A percentile compares a stretch with the other conserved stretches of the same genome.
These are phyloP conservation scores for Portunus trituberculatus DNA, from an alignment of 1,140 invertebrate species.

Conservation along the genomic window DNA sequence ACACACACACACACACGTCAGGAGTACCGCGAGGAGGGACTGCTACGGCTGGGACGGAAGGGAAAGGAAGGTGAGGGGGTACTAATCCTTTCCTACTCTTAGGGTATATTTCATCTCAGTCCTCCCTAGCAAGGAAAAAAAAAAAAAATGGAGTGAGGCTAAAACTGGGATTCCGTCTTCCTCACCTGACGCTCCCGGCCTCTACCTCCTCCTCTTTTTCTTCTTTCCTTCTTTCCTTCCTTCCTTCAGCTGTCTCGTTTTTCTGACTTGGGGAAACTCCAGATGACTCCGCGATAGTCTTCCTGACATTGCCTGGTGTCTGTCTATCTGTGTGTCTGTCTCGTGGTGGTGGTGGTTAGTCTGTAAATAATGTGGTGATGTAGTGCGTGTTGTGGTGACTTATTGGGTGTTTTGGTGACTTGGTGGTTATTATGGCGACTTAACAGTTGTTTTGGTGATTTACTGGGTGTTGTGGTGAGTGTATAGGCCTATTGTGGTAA, in stretches of 20 bases:
- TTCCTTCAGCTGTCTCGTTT: background rate
- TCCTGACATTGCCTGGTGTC: background rate
- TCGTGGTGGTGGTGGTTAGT: too few relatives aligned
- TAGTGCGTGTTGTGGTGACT: too few relatives aligned
- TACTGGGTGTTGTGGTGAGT: too few relatives aligned
- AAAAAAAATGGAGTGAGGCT: constrained; percentile 8
- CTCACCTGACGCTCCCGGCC: constrained; percentile 38
- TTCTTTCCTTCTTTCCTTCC: background rate
- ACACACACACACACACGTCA: too few relatives aligned
- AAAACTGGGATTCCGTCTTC: constrained; percentile 5
- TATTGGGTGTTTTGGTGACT: too few relatives aligned
- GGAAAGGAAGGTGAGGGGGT: background rate
- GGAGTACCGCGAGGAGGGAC: too few relatives aligned
- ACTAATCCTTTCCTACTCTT: background rate
- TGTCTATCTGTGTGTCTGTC: too few relatives aligned
- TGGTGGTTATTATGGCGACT: too few relatives aligned
- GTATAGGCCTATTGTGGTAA: too few relatives aligned
- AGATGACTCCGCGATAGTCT: constrained; percentile 2
- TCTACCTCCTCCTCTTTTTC: background rate
- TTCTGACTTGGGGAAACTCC: constrained; percentile 24
- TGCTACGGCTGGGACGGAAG: background rate
- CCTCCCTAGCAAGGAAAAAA: background rate
- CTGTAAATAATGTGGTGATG: too few relatives aligned
- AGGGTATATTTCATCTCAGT: constrained; percentile 15
- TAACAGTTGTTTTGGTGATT: too few relatives aligned